Evolutionary conservation across 1,140 invertebrate species (phyloP), one percentile per base, ranked within the genome.

Genomic region (Pseudachorutes palmiensis): DNA sequence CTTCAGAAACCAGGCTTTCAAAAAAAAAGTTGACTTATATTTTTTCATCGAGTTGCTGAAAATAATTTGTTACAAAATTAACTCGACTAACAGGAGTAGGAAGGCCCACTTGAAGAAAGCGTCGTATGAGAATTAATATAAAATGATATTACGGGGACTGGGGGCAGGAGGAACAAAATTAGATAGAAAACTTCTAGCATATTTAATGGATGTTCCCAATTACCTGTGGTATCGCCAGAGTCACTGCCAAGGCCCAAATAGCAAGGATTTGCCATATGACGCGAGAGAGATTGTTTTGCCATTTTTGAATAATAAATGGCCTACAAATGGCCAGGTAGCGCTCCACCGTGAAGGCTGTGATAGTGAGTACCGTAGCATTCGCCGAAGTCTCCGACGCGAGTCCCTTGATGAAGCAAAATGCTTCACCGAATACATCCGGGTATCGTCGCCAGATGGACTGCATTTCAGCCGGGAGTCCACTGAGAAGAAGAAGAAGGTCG

Each of bases 301-400:
- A 79, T 22, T 79, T 82, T 67, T 84, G 82, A 1, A 80, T 77
- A 65, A 77, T 75, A 33, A 84, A 75, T 9, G 82, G 81, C 63
- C 82, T 80, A 70, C 82, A 83, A 55, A 84, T 83, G 24, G 83
- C 93, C 31, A 95, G 77, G 80, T 95, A 62, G 57, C 95, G 80
- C 71, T 76, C 41, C 80, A 74, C 65, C 0, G 89, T 90, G 78
- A 93, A 93, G 26, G 88, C 88, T 19, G 92, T 89, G 70, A 97
- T 95, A 28, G 90, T 93, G 73, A 96, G 80, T 0, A 95, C 90
- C 0, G 92, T 81, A 2, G 70, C 83, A 72, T 85, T 83, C 26
- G 81, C 82, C 9, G 82, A 83, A 61, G 80, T 81, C 75, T 85
- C 84, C 2, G 80, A 78, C 2, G 82, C 75, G 32, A 83, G 78